Evolutionary conservation across 2,888 invertebrate species (phyloP).

Genomic region (Mesopsocus fuscifrons): DNA sequence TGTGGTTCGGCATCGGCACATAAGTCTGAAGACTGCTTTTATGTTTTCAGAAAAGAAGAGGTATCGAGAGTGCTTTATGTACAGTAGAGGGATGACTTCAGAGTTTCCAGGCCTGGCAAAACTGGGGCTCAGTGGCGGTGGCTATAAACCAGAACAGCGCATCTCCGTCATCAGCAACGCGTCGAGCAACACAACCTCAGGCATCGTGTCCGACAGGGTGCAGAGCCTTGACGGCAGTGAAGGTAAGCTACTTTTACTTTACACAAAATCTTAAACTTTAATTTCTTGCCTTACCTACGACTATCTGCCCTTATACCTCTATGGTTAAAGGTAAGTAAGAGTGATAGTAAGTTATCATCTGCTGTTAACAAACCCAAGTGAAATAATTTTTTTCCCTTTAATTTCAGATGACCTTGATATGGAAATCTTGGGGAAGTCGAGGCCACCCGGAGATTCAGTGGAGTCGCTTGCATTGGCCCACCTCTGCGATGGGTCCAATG

Average conservation of each 20-base stretch:
- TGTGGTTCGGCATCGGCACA: too few relatives aligned
- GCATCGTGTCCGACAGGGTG: conserved; percentile 87
- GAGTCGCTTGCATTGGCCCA: conserved; percentile 68
- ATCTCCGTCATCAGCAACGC: conserved; percentile 83
- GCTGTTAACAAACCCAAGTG: too few relatives aligned
- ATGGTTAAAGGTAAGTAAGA: too few relatives aligned
- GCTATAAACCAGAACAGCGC: conserved; percentile 42
- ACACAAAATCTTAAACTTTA: too few relatives aligned
- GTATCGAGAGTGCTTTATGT: conserved; percentile 50
- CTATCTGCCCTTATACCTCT: too few relatives aligned
- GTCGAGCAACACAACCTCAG: conserved; percentile 93
- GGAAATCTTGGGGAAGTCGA: conserved; percentile 66
- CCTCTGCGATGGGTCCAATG: conserved; percentile 47
- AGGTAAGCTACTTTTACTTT: conserved; percentile 17
- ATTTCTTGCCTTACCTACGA: too few relatives aligned
- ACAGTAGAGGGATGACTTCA: conserved; percentile 25
- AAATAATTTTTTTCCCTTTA: too few relatives aligned
- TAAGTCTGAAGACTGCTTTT: too few relatives aligned
- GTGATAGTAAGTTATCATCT: too few relatives aligned
- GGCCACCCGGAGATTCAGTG: conserved; percentile 70
- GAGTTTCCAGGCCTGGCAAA: conserved; percentile 13
- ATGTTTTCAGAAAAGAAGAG: conserved; percentile 35
- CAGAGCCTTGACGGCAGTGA: conserved; percentile 83
- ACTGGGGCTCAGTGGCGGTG: conserved; percentile 9
- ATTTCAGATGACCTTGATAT: conserved; percentile 21